Evolutionary conservation across 2,113 vertebrate species (phyloP).

Genomic region (Strix aluco): DNA sequence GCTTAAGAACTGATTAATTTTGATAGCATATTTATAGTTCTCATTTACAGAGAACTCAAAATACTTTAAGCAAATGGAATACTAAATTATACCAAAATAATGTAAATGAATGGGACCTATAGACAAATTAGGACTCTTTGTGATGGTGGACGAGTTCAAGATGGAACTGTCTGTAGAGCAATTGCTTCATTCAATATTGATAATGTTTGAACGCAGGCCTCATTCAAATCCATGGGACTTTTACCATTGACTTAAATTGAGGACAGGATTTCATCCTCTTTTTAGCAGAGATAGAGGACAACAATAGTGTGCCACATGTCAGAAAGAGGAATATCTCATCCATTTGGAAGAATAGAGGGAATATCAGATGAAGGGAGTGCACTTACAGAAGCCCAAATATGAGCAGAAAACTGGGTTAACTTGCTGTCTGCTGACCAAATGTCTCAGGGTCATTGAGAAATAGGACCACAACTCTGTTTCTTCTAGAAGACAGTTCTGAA

Average conservation of each 20-base stretch:
- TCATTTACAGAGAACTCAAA: conserved; percentile 16
- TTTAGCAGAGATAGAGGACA: not conserved
- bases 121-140: not conserved
- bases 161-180: not conserved
- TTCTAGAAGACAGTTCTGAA: not conserved
- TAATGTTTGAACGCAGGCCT: not conserved
- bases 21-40: conserved; percentile 54
- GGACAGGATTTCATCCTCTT: not conserved
- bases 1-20: conserved; percentile 36
- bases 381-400: not conserved
- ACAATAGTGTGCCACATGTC: not conserved
- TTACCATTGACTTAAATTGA: not conserved
- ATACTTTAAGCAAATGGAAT: not conserved
- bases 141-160: not conserved
- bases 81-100: not conserved
- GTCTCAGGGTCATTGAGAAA: not conserved
- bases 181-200: not conserved
- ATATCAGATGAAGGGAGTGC: not conserved
- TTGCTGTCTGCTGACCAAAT: not conserved
- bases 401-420: not conserved
- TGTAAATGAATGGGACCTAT: not conserved
- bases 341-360: not conserved
- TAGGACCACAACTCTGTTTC: not conserved
- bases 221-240: not conserved
- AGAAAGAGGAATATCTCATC: not conserved